Evolutionary conservation across 2,888 invertebrate genomes (phyloP).

Genomic region (Elegia similella): DNA sequence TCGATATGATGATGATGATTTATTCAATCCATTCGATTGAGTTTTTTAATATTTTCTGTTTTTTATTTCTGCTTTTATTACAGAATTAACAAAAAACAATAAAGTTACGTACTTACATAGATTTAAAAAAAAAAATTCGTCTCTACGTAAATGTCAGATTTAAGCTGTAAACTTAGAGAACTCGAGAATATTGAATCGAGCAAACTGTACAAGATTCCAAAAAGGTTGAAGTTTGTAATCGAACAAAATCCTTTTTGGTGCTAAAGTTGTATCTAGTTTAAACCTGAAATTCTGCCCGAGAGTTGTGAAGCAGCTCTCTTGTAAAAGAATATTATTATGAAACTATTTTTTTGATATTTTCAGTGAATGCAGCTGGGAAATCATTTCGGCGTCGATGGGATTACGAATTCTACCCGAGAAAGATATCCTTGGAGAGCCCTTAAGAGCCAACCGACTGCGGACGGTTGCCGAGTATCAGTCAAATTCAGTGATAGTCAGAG

Average conservation of each 20-base stretch:
- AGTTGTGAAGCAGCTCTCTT: background rate
- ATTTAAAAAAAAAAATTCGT: no score
- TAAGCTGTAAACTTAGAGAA: background rate
- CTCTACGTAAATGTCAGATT: no score
- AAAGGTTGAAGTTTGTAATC: background rate
- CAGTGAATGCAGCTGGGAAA: slow-evolving; percentile 53
- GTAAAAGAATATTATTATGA: slow-evolving; percentile 2
- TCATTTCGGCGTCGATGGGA: slow-evolving; percentile 44
- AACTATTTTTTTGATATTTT: background rate
- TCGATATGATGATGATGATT: no score
- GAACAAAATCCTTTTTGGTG: background rate
- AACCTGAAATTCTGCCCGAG: background rate
- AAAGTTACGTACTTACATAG: no score
- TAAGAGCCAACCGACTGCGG: slow-evolving; percentile 19
- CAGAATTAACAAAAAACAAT: no score
- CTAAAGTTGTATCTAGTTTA: background rate
- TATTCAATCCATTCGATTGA: no score
- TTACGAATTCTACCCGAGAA: slow-evolving; percentile 45
- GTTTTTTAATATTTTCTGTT: no score
- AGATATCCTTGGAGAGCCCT: slow-evolving; percentile 46
- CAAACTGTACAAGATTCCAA: background rate
- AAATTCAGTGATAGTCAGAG: slow-evolving; percentile 29
- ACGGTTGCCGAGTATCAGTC: slow-evolving; percentile 21
- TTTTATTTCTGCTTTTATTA: no score
- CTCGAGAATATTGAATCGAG: slow-evolving; percentile 7